phyloP scores from a whole-genome alignment of 2,113 vertebrate genomes.

The Corythornis vintsioides region DNA sequence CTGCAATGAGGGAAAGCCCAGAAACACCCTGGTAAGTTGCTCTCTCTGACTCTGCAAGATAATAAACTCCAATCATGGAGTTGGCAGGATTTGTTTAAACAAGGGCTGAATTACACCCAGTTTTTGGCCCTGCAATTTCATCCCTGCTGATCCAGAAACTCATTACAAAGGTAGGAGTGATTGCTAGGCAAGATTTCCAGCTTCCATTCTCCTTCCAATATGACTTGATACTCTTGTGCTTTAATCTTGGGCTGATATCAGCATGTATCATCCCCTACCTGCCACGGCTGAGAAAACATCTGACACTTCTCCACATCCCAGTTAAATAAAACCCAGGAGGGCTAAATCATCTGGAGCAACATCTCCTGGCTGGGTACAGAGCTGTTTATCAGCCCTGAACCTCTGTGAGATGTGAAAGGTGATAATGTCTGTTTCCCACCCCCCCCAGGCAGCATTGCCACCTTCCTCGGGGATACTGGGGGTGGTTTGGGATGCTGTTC shows the following conservation, averaged over 20 bases:
- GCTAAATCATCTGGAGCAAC: conserved; percentile 26
- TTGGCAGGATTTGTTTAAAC: conserved; percentile 56
- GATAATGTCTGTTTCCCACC: neutral
- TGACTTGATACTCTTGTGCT: conserved; percentile 19
- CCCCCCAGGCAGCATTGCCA: neutral
- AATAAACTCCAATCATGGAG: neutral
- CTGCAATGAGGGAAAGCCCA: neutral
- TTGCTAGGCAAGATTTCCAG: conserved; percentile 64
- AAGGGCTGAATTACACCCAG: conserved; percentile 64
- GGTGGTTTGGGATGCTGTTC: neutral
- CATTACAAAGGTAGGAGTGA: conserved; percentile 50
- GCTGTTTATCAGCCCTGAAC: neutral
- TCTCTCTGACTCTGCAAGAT: conserved; percentile 21
- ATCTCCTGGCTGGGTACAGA: conserved; percentile 1
- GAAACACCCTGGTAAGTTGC: conserved; percentile 21
- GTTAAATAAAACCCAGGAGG: conserved; percentile 32
- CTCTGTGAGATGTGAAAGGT: neutral
- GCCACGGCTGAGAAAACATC: conserved; percentile 40
- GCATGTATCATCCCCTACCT: conserved; percentile 21
- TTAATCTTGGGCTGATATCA: conserved; percentile 49
- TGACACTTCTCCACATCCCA: neutral
- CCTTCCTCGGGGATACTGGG: neutral
- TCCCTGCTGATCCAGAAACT: conserved; percentile 63
- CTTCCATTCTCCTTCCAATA: conserved; percentile 30
- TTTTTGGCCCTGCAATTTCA: conserved; percentile 65